phyloP scores from a whole-genome alignment of 2,797 vertebrate genomes.

The Acanthurus leucopareius region DNA sequence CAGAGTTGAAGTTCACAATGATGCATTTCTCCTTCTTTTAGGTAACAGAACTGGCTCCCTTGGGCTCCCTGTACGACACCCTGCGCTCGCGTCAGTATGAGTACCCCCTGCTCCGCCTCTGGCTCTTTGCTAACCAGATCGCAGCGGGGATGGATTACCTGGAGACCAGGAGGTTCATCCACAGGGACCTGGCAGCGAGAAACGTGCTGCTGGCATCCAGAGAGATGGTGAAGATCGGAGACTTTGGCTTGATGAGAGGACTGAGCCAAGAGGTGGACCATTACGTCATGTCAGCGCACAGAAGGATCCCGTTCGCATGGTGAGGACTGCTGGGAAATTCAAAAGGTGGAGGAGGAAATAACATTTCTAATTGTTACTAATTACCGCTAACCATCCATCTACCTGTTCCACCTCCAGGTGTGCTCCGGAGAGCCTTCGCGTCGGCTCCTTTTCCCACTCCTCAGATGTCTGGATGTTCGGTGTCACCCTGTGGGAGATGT shows the following conservation, averaged over 20 bases:
- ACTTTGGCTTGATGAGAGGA: conserved; percentile 92
- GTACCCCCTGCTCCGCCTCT: conserved; percentile 87
- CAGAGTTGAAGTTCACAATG: background rate
- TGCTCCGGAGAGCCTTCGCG: conserved; percentile 91
- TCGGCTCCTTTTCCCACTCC: conserved; percentile 90
- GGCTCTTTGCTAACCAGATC: conserved; percentile 90
- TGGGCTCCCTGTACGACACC: conserved; percentile 89
- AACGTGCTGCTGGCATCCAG: conserved; percentile 89
- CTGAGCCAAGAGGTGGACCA: conserved; percentile 85
- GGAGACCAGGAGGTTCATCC: conserved; percentile 88
- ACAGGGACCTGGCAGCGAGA: conserved; percentile 90
- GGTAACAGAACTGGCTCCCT: conserved; percentile 90
- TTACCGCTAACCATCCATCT: background rate
- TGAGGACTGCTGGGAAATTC: conserved; percentile 65
- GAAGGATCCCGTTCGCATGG: conserved; percentile 92
- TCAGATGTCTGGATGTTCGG: conserved; percentile 96
- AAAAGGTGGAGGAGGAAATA: background rate
- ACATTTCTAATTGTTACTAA: background rate
- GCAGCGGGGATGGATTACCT: conserved; percentile 91
- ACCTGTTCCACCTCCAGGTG: conserved; percentile 84
- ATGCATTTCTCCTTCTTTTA: conserved; percentile 45
- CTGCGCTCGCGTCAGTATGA: conserved; percentile 83
- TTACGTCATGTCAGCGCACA: conserved; percentile 91
- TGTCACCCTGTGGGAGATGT: conserved; percentile 94
- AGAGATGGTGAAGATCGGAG: conserved; percentile 90